These are phyloP conservation scores for Sminthurides bifidus DNA, from an alignment of 1,140 invertebrate genomes.

Conservation along the genomic window DNA sequence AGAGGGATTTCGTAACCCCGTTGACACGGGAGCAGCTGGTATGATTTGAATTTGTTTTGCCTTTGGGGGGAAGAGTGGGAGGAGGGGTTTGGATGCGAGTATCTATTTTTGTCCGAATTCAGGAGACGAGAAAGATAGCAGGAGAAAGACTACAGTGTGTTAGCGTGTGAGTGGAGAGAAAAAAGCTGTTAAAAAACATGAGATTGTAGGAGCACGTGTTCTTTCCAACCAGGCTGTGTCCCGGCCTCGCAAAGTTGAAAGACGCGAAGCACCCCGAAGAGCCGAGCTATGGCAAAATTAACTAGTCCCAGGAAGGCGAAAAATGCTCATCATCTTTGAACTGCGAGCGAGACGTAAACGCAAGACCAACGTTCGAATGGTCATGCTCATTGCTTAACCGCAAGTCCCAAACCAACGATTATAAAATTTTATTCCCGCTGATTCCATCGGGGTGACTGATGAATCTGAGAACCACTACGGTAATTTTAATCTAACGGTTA, in stretches of 20 bases:
- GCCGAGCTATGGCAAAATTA: conserved; percentile 13
- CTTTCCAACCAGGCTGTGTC: not conserved
- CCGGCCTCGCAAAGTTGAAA: conserved; percentile 9
- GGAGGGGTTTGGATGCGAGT: not conserved
- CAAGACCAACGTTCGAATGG: not conserved
- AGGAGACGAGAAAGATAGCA: too few relatives aligned
- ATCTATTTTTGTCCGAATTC: conserved; percentile 22
- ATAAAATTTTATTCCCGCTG: not conserved
- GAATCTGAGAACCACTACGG: not conserved
- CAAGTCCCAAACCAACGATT: not conserved
- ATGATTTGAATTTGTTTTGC: not conserved
- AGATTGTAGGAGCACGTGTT: conserved; percentile 18
- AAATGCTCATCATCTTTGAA: too few relatives aligned
- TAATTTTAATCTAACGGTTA: too few relatives aligned
- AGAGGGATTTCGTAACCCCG: not conserved
- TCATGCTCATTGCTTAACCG: not conserved
- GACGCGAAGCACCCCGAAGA: conserved; percentile 1
- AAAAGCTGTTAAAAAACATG: not conserved
- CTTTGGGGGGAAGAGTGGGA: not conserved
- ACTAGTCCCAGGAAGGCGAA: not conserved
- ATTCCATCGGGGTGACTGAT: not conserved
- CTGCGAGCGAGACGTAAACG: too few relatives aligned
- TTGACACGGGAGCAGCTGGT: too few relatives aligned
- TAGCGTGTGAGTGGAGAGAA: conserved; percentile 11
- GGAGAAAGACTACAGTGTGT: too few relatives aligned